Evolutionary conservation across 2,113 vertebrate genomes (phyloP).

Genomic region (Burhinus oedicnemus): DNA sequence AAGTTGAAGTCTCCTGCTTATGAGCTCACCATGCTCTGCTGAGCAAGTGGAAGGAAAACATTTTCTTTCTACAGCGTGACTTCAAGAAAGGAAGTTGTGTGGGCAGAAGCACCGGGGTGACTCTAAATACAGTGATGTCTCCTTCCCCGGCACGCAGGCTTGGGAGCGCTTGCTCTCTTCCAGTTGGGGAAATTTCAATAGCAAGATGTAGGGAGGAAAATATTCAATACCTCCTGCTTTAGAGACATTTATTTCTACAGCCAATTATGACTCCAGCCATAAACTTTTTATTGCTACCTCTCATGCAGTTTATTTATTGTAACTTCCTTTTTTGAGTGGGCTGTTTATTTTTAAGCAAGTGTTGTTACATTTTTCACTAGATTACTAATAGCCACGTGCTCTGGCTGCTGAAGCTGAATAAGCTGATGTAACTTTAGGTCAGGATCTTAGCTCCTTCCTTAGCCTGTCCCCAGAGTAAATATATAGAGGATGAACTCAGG

Average conservation of each 20-base stretch:
- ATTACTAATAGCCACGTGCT: slow-evolving; percentile 73
- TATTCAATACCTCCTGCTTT: background rate
- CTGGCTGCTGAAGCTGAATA: slow-evolving; percentile 67
- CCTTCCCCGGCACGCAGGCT: background rate
- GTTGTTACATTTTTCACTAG: slow-evolving; percentile 70
- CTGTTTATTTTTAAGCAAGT: slow-evolving; percentile 70
- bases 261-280: background rate
- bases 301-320: slow-evolving; percentile 57
- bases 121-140: slow-evolving; percentile 8
- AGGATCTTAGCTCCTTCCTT: slow-evolving; percentile 42
- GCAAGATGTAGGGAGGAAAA: background rate
- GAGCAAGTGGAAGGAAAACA: slow-evolving; percentile 60
- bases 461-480: slow-evolving; percentile 23
- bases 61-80: slow-evolving; percentile 49
- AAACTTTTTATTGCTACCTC: slow-evolving; percentile 41
- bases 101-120: slow-evolving; percentile 33
- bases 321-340: slow-evolving; percentile 69
- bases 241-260: background rate
- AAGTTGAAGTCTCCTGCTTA: slow-evolving; percentile 52
- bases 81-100: slow-evolving; percentile 66
- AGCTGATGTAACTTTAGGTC: slow-evolving; percentile 66
- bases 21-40: slow-evolving; percentile 52
- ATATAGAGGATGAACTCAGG: background rate
- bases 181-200: background rate
- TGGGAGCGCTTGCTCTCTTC: background rate